Percentiles rank a stretch among this genome's conserved stretches.
phyloP scores from a whole-genome alignment of 2,888 invertebrate genomes.

The Mayetiola destructor region DNA sequence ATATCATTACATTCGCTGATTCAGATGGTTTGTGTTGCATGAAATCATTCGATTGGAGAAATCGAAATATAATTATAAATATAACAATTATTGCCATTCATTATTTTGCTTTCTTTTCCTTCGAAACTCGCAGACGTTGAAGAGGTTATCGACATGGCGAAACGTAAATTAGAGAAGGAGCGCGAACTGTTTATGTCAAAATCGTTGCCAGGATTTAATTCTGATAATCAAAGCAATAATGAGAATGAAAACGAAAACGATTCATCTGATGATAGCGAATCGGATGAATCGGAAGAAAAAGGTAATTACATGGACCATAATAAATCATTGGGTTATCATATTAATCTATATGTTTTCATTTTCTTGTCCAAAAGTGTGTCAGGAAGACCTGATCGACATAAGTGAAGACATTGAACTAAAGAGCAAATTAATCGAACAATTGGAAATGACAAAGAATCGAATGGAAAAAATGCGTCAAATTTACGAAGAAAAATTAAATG shows the following conservation, averaged over 20 bases:
- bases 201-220: constrained; percentile 29
- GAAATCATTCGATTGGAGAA: neutral
- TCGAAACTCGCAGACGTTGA: constrained; percentile 29
- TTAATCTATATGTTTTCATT: neutral
- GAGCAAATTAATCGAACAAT: constrained; percentile 81
- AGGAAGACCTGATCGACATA: constrained; percentile 73
- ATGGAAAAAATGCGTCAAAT: constrained; percentile 73
- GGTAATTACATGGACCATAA: constrained; percentile 30
- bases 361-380: constrained; percentile 22
- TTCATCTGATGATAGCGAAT: constrained; percentile 45
- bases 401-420: constrained; percentile 92
- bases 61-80: neutral
- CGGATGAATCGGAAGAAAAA: constrained; percentile 49
- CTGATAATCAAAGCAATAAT: constrained; percentile 41
- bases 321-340: neutral
- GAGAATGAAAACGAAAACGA: constrained; percentile 44
- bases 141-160: constrained; percentile 58
- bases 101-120: neutral
- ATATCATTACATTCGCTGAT: constrained; percentile 17
- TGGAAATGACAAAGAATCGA: constrained; percentile 77
- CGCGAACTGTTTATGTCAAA: constrained; percentile 36
- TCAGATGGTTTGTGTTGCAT: constrained; percentile 22
- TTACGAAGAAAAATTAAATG: constrained; percentile 81
- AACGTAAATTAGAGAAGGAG: constrained; percentile 60
- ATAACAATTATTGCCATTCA: too few species aligned